A percentile compares a stretch with the other conserved stretches of the same genome.
Evolutionary conservation across 2,113 vertebrate genomes (phyloP).

Genomic region (Eolophus roseicapilla): DNA sequence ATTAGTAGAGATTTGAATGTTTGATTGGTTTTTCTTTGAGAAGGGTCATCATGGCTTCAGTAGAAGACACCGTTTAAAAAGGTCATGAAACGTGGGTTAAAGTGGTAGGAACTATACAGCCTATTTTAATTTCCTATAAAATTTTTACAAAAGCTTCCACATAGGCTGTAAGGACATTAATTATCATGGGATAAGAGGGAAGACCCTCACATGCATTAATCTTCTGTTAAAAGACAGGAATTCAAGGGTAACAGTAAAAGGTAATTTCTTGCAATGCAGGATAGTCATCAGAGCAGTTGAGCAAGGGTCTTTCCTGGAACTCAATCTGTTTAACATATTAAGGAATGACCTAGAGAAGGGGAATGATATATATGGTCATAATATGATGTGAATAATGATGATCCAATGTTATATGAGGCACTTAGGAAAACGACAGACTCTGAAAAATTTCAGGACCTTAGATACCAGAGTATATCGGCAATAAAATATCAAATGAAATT

Average conservation of each 20-base stretch:
- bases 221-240: not conserved
- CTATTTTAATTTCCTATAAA: not conserved
- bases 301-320: not conserved
- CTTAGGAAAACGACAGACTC: not conserved
- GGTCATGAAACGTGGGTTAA: not conserved
- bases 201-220: not conserved
- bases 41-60: not conserved
- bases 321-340: not conserved
- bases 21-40: not conserved
- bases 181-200: not conserved
- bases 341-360: not conserved
- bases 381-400: not conserved
- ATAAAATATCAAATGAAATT: constrained; percentile 1
- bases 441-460: constrained; percentile 1
- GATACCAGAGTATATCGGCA: not conserved
- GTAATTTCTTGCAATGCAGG: not conserved
- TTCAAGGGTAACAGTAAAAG: not conserved
- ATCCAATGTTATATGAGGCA: not conserved
- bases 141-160: not conserved
- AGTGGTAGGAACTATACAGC: not conserved
- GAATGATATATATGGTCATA: not conserved
- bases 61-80: not conserved
- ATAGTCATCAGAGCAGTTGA: not conserved
- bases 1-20: not conserved
- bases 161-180: not conserved